phyloP scores from a whole-genome alignment of 2,888 invertebrate genomes.

The Sphaerophoria taeniata region DNA sequence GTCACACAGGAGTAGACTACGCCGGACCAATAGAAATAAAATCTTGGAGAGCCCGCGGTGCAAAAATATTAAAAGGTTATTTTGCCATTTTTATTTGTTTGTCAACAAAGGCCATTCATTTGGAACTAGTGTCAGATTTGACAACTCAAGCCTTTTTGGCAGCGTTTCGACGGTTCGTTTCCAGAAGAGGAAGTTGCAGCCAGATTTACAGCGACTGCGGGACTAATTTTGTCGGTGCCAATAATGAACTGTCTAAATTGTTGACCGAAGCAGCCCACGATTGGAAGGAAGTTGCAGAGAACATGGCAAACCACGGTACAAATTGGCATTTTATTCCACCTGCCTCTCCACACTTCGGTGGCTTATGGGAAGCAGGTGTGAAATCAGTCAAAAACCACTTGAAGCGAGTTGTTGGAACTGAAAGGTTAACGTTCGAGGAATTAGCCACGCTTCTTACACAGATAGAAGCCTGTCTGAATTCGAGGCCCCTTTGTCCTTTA shows the following conservation, averaged over 20 bases:
- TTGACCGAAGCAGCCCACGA: neutral
- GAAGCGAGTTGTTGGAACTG: too few relatives aligned
- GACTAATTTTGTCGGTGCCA: conserved; percentile 28
- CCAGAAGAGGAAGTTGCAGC: conserved; percentile 12
- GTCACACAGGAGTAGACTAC: conserved; percentile 64
- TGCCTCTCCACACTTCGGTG: too few relatives aligned
- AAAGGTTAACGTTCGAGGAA: too few relatives aligned
- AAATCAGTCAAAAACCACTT: too few relatives aligned
- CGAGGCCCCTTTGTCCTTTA: too few relatives aligned
- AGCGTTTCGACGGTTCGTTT: conserved; percentile 52
- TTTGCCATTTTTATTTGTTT: conserved; percentile 75
- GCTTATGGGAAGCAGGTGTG: too few relatives aligned
- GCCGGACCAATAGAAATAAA: conserved; percentile 68
- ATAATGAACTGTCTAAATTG: conserved; percentile 11
- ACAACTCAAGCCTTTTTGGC: conserved; percentile 71
- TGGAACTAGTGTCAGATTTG: conserved; percentile 76
- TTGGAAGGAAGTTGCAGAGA: too few relatives aligned
- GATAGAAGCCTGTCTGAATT: too few relatives aligned
- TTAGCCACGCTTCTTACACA: too few relatives aligned
- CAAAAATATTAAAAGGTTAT: conserved; percentile 71
- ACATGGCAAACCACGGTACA: too few relatives aligned
- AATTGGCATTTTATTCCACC: too few relatives aligned
- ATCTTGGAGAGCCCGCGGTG: conserved; percentile 59
- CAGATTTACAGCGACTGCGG: conserved; percentile 34
- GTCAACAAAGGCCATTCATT: conserved; percentile 75